Evolutionary conservation across 1,140 invertebrate genomes (phyloP).

Genomic region (Drosophila lini): DNA sequence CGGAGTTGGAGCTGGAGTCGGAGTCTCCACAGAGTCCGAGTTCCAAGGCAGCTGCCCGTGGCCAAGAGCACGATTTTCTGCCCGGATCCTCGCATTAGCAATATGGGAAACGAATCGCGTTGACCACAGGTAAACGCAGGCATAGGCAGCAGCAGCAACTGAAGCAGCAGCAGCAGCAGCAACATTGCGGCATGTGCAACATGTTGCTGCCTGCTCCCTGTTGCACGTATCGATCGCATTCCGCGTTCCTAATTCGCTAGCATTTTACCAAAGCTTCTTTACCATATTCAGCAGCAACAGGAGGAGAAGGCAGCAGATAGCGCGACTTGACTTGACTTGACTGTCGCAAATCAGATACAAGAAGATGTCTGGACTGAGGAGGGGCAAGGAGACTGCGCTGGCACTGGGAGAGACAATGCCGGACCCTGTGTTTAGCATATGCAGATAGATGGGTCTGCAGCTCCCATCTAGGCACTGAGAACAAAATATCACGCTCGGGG

Average conservation of each 20-base stretch:
- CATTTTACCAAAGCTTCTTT: constrained; percentile 73
- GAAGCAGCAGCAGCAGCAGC: constrained; percentile 33
- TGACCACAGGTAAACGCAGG: constrained; percentile 61
- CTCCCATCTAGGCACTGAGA: constrained; percentile 21
- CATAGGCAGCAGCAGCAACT: constrained; percentile 12
- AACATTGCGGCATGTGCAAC: constrained; percentile 78
- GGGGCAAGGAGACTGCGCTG: background rate
- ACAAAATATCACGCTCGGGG: constrained; percentile 2
- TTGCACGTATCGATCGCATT: constrained; percentile 81
- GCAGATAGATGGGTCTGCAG: constrained; percentile 57
- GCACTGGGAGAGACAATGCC: constrained; percentile 32
- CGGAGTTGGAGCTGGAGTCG: background rate
- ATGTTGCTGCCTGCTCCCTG: constrained; percentile 67
- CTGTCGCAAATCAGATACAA: constrained; percentile 81
- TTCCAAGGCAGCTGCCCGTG: constrained; percentile 28
- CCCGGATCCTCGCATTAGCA: constrained; percentile 63
- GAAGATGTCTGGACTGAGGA: constrained; percentile 15
- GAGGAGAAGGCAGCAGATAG: constrained; percentile 40
- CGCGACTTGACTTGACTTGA: constrained; percentile 57
- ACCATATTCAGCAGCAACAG: constrained; percentile 67
- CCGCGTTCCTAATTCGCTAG: constrained; percentile 81
- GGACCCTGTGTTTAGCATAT: constrained; percentile 70
- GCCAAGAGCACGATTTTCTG: constrained; percentile 65
- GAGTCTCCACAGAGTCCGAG: constrained; percentile 25
- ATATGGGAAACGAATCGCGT: constrained; percentile 82